A percentile compares a stretch with the other conserved stretches of the same genome.
Conservation (phyloP, 2,888 invertebrate genomes). For the Rhimphoctona megacephalus region DNA sequence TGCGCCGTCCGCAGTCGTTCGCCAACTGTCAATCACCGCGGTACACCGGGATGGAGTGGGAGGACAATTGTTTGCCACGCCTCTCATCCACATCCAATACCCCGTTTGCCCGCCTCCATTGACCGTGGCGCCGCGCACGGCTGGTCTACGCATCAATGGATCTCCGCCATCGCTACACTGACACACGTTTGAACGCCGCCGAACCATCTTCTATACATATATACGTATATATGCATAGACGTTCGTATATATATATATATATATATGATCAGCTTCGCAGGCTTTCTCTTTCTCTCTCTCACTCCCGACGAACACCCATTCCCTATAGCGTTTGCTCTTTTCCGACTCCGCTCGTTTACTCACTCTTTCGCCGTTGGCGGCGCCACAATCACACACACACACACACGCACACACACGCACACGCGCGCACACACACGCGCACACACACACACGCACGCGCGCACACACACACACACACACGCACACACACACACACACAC, state of each 20-base stretch:
- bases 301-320: neutral
- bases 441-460: neutral
- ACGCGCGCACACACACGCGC: too few relatives aligned
- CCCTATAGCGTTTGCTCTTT: conserved; percentile 34
- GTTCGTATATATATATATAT: neutral
- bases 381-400: neutral
- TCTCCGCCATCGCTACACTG: conserved; percentile 84
- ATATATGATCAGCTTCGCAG: neutral
- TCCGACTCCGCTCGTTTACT: conserved; percentile 24
- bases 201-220: neutral
- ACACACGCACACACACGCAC: too few relatives aligned
- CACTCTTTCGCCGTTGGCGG: conserved; percentile 32
- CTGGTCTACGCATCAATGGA: conserved; percentile 59
- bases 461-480: too few relatives aligned
- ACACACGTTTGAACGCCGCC: conserved; percentile 56
- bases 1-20: conserved; percentile 89
- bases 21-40: conserved; percentile 89
- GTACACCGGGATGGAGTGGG: conserved; percentile 86
- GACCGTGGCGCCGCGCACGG: conserved; percentile 74
- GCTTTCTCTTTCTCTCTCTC: conserved; percentile 44
- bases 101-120: conserved; percentile 76
- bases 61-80: conserved; percentile 84
- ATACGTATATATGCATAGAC: neutral
- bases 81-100: conserved; percentile 81
- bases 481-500: too few relatives aligned